Percentiles rank a stretch among this genome's conserved stretches.
Conservation (phyloP, 1,140 invertebrate species). For the Anagrus nilaparvatae region DNA sequence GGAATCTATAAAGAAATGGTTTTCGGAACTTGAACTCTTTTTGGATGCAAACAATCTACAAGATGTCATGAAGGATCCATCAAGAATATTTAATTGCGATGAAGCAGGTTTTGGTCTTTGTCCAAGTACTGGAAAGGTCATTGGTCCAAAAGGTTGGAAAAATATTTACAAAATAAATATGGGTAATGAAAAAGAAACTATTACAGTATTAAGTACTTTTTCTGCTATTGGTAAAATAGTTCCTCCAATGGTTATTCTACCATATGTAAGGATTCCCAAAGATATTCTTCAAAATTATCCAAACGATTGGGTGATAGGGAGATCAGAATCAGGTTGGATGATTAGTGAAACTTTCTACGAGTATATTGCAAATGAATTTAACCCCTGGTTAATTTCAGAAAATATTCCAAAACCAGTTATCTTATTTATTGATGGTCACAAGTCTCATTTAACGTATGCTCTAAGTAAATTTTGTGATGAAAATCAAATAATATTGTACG, state of each 20-base stretch:
- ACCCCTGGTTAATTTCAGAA: conserved; percentile 24
- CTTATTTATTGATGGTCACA: conserved; percentile 36
- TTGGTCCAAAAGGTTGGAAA: conserved; percentile 20
- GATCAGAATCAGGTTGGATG: conserved; percentile 35
- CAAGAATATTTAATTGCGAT: conserved; percentile 21
- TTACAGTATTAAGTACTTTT: conserved; percentile 25
- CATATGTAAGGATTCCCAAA: conserved; percentile 14
- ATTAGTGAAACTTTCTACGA: conserved; percentile 32
- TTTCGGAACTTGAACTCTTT: conserved; percentile 20
- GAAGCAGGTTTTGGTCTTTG: conserved; percentile 22
- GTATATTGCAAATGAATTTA: conserved; percentile 33
- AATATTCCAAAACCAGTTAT: conserved; percentile 29
- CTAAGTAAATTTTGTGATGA: conserved; percentile 28
- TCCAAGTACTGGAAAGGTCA: conserved; percentile 21
- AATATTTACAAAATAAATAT: conserved; percentile 23
- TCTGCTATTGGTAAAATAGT: conserved; percentile 20
- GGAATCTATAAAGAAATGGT: conserved; percentile 21
- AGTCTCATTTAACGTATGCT: conserved; percentile 29
- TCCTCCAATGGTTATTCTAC: conserved; percentile 21
- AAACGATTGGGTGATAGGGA: conserved; percentile 27
- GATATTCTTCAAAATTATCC: conserved; percentile 21
- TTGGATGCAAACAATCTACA: conserved; percentile 18
- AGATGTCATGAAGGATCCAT: conserved; percentile 15
- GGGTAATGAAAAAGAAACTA: conserved; percentile 24
- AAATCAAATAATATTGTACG: conserved; percentile 28